Base-by-base conservation (phyloP, 2,113 vertebrate species). In the Corythoichthys haematopterus region DNA sequence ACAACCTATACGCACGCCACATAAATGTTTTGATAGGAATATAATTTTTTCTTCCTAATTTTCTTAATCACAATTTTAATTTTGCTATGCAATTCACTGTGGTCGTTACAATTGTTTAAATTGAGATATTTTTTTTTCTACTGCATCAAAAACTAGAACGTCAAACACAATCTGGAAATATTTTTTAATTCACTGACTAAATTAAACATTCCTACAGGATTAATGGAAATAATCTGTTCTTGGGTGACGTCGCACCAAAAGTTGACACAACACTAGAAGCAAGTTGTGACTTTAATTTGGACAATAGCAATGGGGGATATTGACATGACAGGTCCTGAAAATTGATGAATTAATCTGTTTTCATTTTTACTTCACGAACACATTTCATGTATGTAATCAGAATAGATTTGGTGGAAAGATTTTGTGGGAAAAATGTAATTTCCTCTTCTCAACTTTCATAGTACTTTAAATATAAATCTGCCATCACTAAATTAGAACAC, bases 1-100 rank as follows among this genome's bases (percentile, higher is more conserved):
- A 77, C 51, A 58, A 62, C 72, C 56, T 69, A 64, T 1, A n/a
- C 69, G 68, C 84, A 53, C 20, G 20, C 20, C 8, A 33, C 52
- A 33, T 33, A 55, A 55, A 28, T 10, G 20, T 9, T 33, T 55
- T 55, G 3, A 12, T 33, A 10, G 1, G 20, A 28, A 28, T 28
- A 28, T 28, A 28, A 2, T 2, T 14, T n/a, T 52, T 52, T 52
- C 6, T 52, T 46, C 45, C 45, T 28, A 46, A 11, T 46, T 46
- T 46, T 7, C 11, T 46, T 7, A 11, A 46, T 11, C 9, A 46
- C 6, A 4, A 11, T 46, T 52, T n/a, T 28, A n/a, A 52, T 2
- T 52, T 20, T 52, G 50, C 47, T 12, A 48, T 48, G 3, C 15
- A 48, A 1, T 48, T 15, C 13, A 4, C 47, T 14, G 13, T 48